These are phyloP conservation scores for Zaprionus inermis DNA, from an alignment of 1,140 invertebrate genomes.

Conservation along the genomic window DNA sequence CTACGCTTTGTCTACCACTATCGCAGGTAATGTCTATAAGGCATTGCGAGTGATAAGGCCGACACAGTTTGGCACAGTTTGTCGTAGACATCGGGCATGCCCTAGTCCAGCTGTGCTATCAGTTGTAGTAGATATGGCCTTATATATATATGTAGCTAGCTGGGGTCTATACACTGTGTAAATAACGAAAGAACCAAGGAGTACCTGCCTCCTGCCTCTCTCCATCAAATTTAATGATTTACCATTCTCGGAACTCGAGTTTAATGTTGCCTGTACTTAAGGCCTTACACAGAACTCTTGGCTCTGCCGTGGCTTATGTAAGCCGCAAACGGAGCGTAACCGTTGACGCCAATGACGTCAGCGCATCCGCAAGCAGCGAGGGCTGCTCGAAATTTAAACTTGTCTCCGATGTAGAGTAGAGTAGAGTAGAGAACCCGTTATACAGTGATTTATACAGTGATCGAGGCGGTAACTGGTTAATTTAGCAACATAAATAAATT, in stretches of 20 bases:
- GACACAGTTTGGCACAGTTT: constrained; percentile 43
- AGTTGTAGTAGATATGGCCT: constrained; percentile 23
- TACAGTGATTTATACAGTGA: constrained; percentile 38
- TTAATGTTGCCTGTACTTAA: constrained; percentile 24
- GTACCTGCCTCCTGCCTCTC: background rate
- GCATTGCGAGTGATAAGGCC: constrained; percentile 31
- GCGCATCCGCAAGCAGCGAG: constrained; percentile 9
- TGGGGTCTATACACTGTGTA: background rate
- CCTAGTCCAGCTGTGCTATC: constrained; percentile 2
- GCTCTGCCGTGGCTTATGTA: constrained; percentile 26
- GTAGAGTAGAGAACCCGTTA: constrained; percentile 59
- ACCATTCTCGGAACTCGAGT: constrained; percentile 32
- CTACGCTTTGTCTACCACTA: constrained; percentile 34
- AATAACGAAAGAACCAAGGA: background rate
- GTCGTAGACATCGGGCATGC: constrained; percentile 35
- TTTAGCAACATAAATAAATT: constrained; percentile 50
- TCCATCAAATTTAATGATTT: constrained; percentile 21
- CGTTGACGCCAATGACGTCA: constrained; percentile 71
- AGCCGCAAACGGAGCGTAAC: constrained; percentile 66
- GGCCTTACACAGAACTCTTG: constrained; percentile 10
- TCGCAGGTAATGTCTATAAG: constrained; percentile 23
- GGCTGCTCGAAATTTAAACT: constrained; percentile 2
- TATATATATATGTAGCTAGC: background rate
- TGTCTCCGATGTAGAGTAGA: constrained; percentile 14
- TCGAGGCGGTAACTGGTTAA: constrained; percentile 27